Evolutionary conservation across 2,113 vertebrate genomes (phyloP).

Genomic region (Ictidomys tridecemlineatus): DNA sequence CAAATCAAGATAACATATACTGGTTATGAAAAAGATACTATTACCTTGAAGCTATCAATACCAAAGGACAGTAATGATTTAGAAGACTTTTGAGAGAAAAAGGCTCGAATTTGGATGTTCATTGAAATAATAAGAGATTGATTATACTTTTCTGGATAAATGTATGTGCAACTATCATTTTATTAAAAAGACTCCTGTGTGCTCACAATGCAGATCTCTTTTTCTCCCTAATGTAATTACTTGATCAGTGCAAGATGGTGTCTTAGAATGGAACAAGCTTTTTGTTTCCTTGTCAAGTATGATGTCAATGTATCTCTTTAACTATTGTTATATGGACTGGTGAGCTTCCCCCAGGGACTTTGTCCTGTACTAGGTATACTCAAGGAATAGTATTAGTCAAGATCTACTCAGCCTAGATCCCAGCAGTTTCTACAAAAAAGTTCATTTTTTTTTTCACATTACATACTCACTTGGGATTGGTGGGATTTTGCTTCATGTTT

Average conservation of each 20-base stretch:
- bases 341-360: neutral
- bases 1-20: neutral
- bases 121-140: neutral
- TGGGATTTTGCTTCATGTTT: neutral
- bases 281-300: neutral
- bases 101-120: neutral
- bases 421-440: neutral
- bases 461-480: neutral
- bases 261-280: neutral
- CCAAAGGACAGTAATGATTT: neutral
- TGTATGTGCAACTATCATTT: neutral
- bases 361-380: neutral
- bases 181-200: neutral
- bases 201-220: neutral
- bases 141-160: neutral
- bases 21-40: neutral
- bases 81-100: neutral
- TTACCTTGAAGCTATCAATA: neutral
- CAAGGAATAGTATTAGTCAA: neutral
- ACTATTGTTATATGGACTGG: neutral
- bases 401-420: neutral
- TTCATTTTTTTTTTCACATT: neutral
- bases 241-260: neutral
- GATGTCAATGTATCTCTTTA: neutral
- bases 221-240: neutral